Evolutionary conservation across 1,140 invertebrate genomes (phyloP).

Genomic region (Halesus radiatus): DNA sequence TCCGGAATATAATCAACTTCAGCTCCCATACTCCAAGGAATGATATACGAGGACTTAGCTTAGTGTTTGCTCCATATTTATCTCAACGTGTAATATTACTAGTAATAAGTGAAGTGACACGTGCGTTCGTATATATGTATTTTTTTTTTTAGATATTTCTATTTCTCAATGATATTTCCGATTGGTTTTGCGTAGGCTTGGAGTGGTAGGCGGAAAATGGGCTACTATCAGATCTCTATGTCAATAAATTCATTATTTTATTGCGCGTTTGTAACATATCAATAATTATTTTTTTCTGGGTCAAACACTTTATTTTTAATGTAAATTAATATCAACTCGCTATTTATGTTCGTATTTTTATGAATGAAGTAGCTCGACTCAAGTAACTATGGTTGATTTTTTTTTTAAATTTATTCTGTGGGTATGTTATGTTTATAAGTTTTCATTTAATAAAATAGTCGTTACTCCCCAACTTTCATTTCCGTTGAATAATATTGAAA

Average conservation of each 20-base stretch:
- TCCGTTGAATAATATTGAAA: no score
- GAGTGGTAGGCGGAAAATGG: not conserved
- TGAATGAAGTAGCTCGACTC: no score
- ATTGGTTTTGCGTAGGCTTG: not conserved
- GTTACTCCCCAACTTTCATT: no score
- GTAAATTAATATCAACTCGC: no score
- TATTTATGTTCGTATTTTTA: no score
- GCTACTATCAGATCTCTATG: constrained; percentile 1
- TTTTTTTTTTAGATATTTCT: not conserved
- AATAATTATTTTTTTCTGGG: no score
- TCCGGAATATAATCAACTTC: not conserved
- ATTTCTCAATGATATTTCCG: constrained; percentile 26
- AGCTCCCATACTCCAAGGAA: no score
- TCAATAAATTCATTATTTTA: constrained; percentile 9
- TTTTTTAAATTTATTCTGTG: no score
- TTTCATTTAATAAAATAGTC: no score
- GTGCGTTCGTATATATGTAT: not conserved
- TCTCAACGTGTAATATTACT: not conserved
- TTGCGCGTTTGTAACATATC: constrained; percentile 1
- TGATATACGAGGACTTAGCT: not conserved
- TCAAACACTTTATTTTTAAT: no score
- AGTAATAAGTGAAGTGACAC: constrained; percentile 6
- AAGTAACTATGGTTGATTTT: no score
- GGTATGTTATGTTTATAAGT: no score
- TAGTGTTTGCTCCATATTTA: constrained; percentile 14